phyloP scores from a whole-genome alignment of 2,113 vertebrate genomes.

The Podiceps cristatus region DNA sequence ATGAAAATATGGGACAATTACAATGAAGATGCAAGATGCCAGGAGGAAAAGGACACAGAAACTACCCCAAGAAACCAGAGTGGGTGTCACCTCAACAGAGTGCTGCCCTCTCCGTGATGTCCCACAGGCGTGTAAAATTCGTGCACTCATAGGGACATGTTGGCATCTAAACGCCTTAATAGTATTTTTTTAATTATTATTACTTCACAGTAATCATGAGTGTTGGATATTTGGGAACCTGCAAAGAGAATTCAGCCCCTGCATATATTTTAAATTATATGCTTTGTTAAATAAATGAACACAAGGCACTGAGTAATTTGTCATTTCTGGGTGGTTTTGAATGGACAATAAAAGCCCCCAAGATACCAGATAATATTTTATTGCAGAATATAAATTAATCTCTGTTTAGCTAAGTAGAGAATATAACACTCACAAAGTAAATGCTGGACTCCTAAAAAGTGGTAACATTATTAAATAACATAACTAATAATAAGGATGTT shows the following conservation, averaged over 20 bases:
- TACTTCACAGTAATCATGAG: not conserved
- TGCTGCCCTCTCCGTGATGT: rapidly evolving
- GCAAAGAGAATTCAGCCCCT: not conserved
- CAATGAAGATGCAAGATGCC: not conserved
- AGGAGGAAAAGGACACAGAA: not conserved
- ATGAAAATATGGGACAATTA: rapidly evolving
- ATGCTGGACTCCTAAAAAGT: not conserved
- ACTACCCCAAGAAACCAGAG: not conserved
- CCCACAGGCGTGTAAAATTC: not conserved
- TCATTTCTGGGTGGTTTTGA: conserved; percentile 15
- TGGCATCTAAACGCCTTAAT: not conserved
- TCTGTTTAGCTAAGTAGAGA: conserved; percentile 22
- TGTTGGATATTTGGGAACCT: not conserved
- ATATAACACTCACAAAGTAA: not conserved
- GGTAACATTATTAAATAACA: not conserved
- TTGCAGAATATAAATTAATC: conserved; percentile 23
- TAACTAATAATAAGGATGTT: not conserved
- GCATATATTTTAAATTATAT: not conserved
- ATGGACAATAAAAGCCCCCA: not conserved
- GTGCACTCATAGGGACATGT: not conserved
- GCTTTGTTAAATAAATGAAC: not conserved
- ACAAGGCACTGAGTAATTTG: not conserved
- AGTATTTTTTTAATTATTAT: not conserved
- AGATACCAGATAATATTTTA: conserved; percentile 20
- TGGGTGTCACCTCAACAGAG: not conserved